A percentile compares a stretch with the other conserved stretches of the same genome.
Evolutionary conservation across 1,140 invertebrate species (phyloP).

Genomic region (Hermatobates lingyangjiaoensis): DNA sequence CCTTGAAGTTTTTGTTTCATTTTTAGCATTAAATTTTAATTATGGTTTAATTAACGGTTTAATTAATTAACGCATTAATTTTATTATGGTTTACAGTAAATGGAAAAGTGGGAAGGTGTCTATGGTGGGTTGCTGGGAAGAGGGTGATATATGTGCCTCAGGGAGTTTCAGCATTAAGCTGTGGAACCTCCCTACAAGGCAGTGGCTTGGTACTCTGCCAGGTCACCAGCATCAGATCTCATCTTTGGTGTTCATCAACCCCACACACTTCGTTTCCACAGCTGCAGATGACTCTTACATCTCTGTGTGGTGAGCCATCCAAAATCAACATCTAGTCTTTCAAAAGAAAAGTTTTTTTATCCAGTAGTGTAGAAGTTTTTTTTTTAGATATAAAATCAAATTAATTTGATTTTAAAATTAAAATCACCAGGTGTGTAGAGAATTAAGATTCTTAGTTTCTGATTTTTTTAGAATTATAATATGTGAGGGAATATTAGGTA

Average conservation of each 20-base stretch:
- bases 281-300: conserved; percentile 9
- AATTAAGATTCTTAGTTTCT: too few species aligned
- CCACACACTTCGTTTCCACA: conserved; percentile 6
- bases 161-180: conserved; percentile 5
- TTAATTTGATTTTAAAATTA: too few species aligned
- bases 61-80: too few species aligned
- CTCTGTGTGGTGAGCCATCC: conserved; percentile 6
- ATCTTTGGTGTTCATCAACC: conserved; percentile 4
- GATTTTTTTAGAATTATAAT: too few species aligned
- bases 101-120: conserved; percentile 9
- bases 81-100: conserved; percentile 5
- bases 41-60: too few species aligned
- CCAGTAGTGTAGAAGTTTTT: too few species aligned
- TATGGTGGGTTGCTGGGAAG: neutral
- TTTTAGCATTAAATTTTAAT: too few species aligned
- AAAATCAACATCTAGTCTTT: neutral
- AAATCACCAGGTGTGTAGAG: too few species aligned
- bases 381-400: too few species aligned
- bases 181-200: conserved; percentile 7
- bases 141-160: conserved; percentile 9
- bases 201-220: conserved; percentile 5
- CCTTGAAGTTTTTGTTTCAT: too few species aligned
- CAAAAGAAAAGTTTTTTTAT: too few species aligned
- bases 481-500: too few species aligned
- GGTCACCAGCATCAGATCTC: conserved; percentile 9